Evolutionary conservation across 2,113 vertebrate species (phyloP).

Genomic region (Tupaia tana): DNA sequence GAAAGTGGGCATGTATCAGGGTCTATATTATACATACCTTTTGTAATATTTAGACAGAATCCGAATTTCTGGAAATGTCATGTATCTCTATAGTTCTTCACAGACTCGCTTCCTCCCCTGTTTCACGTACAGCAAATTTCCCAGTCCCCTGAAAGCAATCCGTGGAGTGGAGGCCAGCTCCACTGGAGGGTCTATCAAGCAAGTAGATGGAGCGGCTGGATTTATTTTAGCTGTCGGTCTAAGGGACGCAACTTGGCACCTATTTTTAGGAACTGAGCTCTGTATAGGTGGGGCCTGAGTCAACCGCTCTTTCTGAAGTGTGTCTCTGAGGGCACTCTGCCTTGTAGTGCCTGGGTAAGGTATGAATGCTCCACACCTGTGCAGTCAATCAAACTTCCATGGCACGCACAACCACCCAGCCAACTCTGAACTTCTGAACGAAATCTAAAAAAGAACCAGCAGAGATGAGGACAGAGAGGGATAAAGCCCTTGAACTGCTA

Average conservation of each 20-base stretch:
- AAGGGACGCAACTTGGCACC: conserved; percentile 82
- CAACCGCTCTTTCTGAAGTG: conserved; percentile 86
- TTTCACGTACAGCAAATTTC: conserved; percentile 83
- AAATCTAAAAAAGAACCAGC: not conserved
- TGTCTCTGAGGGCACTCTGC: conserved; percentile 80
- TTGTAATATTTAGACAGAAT: conserved; percentile 43
- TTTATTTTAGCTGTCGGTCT: conserved; percentile 90
- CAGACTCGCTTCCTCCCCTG: conserved; percentile 77
- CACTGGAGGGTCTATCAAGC: conserved; percentile 84
- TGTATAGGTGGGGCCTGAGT: conserved; percentile 83
- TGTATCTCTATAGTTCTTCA: conserved; percentile 79
- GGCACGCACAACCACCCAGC: not conserved
- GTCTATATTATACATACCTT: conserved; percentile 61
- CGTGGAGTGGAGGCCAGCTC: conserved; percentile 92
- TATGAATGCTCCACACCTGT: conserved; percentile 61
- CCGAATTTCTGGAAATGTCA: conserved; percentile 32
- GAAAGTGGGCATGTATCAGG: not conserved
- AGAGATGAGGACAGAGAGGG: not conserved
- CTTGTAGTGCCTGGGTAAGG: conserved; percentile 65
- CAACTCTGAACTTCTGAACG: conserved; percentile 36
- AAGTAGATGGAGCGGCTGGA: conserved; percentile 88
- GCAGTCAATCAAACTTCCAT: conserved; percentile 73
- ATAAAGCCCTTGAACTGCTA: not conserved
- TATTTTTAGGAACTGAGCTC: conserved; percentile 92
- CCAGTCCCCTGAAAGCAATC: conserved; percentile 86